phyloP scores from a whole-genome alignment of 2,797 vertebrate species.

The Eospalax fontanierii region DNA sequence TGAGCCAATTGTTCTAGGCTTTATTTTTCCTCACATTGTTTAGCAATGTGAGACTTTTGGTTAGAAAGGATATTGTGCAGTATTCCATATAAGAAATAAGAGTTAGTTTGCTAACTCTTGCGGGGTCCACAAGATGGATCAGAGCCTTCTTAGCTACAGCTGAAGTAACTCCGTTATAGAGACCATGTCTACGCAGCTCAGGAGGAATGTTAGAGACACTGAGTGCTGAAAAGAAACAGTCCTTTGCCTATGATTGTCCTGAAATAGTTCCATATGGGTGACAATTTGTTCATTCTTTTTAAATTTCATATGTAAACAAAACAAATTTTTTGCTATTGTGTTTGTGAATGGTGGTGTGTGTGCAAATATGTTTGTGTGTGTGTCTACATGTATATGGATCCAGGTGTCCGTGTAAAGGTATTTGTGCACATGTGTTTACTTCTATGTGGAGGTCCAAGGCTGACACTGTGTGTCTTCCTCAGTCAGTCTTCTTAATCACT shows the following conservation, averaged over 20 bases:
- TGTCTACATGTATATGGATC: background rate
- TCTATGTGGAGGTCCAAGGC: background rate
- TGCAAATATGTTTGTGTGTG: background rate
- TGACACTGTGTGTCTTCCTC: background rate
- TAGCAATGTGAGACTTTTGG: background rate
- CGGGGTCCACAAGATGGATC: no score
- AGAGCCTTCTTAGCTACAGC: background rate
- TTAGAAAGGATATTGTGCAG: background rate
- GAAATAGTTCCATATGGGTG: background rate
- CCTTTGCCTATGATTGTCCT: background rate
- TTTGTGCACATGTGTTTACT: background rate
- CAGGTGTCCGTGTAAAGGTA: background rate
- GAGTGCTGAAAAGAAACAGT: background rate
- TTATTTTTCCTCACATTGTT: slow-evolving; percentile 20
- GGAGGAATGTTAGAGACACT: background rate
- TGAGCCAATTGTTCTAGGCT: background rate
- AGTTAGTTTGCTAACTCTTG: background rate
- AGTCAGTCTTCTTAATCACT: background rate
- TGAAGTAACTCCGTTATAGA: background rate
- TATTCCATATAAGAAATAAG: background rate
- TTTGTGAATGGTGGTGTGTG: no score
- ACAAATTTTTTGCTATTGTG: no score
- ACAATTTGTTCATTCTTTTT: background rate
- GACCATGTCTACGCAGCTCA: background rate
- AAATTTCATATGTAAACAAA: background rate